Percentiles rank a stretch among this genome's conserved stretches.
Conservation (phyloP, 2,113 vertebrate genomes). For the Apteryx mantelli region DNA sequence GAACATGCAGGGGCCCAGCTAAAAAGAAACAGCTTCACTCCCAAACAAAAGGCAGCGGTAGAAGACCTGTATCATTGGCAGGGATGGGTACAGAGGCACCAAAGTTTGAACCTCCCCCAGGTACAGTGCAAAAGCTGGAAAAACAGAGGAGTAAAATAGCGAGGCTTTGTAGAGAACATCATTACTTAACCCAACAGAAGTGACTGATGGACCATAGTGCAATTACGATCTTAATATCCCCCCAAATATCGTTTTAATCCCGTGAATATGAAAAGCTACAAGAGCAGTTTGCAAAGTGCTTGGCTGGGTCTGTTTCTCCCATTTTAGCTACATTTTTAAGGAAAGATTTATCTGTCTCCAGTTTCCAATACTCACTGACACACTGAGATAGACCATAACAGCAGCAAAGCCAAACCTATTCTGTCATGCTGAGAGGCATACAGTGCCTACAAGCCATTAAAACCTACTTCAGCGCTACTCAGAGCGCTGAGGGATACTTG, state of each 20-base stretch:
- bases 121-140: background rate
- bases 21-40: background rate
- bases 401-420: background rate
- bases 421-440: background rate
- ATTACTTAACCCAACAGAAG: background rate
- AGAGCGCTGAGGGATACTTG: background rate
- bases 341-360: background rate
- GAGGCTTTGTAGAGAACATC: background rate
- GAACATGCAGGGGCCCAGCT: background rate
- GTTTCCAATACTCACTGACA: background rate
- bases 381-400: background rate
- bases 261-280: background rate
- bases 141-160: background rate
- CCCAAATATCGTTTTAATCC: background rate
- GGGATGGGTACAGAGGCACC: fast-evolving
- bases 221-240: background rate
- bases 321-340: background rate
- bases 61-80: background rate
- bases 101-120: background rate
- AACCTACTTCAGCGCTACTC: background rate
- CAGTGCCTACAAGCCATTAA: background rate
- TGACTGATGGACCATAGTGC: fast-evolving
- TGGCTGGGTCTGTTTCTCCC: background rate
- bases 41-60: background rate
- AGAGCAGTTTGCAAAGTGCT: background rate